These are phyloP conservation scores for Pristionchus mayeri DNA, from an alignment of 2,888 invertebrate genomes.

Conservation along the genomic window DNA sequence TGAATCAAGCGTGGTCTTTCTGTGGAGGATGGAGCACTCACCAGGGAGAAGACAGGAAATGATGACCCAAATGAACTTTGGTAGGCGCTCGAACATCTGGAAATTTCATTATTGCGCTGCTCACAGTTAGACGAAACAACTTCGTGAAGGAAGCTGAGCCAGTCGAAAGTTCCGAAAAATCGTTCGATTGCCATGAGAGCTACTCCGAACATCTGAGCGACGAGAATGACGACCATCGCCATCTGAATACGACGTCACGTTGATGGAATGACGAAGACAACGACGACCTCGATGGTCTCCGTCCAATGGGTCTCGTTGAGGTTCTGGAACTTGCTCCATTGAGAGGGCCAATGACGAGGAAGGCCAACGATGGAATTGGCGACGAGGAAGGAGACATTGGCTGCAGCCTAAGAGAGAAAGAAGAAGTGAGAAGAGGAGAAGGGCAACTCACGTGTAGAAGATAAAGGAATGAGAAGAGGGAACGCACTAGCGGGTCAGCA, in stretches of 20 bases:
- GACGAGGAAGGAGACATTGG: conserved; percentile 11
- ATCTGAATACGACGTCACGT: not conserved
- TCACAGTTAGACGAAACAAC: conserved; percentile 11
- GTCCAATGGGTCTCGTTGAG: conserved; percentile 37
- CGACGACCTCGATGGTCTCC: not conserved
- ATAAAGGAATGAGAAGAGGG: not conserved
- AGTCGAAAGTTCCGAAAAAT: conserved; percentile 29
- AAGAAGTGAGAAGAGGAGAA: not conserved
- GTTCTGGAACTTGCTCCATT: not conserved
- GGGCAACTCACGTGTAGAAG: not conserved
- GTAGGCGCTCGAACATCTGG: conserved; percentile 11
- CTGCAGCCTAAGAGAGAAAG: not conserved
- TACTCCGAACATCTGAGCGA: conserved; percentile 16
- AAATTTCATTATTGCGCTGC: not conserved
- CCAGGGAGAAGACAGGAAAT: not conserved
- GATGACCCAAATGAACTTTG: not conserved
- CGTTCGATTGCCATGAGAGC: conserved; percentile 16
- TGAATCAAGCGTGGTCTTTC: not conserved
- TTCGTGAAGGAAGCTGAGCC: conserved; percentile 6
- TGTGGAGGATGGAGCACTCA: not conserved
- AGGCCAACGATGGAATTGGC: not conserved
- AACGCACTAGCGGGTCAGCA: not conserved
- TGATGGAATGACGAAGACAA: not conserved
- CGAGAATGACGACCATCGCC: conserved; percentile 4
- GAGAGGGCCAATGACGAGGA: conserved; percentile 1